phyloP scores from a whole-genome alignment of 2,797 vertebrate species.

The Leucoraja ocellata region DNA sequence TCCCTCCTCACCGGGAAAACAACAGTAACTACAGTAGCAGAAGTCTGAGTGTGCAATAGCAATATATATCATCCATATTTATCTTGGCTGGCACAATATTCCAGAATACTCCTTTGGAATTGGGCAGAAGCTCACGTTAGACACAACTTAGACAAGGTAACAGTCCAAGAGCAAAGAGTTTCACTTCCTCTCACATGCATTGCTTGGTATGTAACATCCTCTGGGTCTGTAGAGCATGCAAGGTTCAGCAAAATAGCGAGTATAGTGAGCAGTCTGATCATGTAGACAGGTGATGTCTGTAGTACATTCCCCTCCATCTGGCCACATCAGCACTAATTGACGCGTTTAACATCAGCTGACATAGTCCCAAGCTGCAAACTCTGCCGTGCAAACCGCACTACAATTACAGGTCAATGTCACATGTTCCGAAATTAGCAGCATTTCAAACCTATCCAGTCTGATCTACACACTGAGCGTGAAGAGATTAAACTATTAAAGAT shows the following conservation, averaged over 20 bases:
- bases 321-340: constrained; percentile 5
- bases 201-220: neutral
- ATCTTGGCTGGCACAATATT: neutral
- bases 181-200: neutral
- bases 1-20: too few species aligned
- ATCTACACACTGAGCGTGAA: neutral
- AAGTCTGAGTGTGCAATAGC: neutral
- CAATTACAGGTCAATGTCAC: constrained; percentile 25
- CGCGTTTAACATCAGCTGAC: neutral
- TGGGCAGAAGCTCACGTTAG: too few species aligned
- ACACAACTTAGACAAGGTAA: too few species aligned
- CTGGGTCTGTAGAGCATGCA: neutral
- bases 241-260: neutral
- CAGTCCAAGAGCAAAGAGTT: neutral
- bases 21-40: neutral
- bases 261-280: neutral
- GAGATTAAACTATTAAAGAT: neutral
- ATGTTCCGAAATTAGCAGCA: neutral
- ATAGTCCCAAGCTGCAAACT: neutral
- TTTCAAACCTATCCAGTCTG: neutral
- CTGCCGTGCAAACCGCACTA: neutral
- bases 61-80: neutral
- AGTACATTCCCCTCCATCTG: neutral
- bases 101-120: neutral
- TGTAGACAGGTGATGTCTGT: neutral